Percentiles rank a stretch among this genome's conserved stretches.
Evolutionary conservation across 2,888 invertebrate species (phyloP).

Genomic region (Perdita meconis): DNA sequence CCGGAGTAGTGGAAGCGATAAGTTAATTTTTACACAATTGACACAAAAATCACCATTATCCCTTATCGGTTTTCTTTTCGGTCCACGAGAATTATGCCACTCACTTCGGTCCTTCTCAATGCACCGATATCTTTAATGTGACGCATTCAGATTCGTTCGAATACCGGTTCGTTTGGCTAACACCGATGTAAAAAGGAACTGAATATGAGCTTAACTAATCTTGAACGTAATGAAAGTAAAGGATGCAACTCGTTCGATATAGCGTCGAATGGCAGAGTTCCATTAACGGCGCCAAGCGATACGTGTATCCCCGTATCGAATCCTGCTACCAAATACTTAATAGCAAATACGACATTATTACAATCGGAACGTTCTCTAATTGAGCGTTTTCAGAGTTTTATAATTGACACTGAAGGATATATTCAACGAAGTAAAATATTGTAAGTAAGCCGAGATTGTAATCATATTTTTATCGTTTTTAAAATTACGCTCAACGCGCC

Average conservation of each 20-base stretch:
- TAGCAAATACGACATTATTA: not conserved
- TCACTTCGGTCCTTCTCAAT: not conserved
- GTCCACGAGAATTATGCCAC: too few species aligned
- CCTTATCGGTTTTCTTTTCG: too few species aligned
- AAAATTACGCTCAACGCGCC: too few species aligned
- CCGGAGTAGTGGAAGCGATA: too few species aligned
- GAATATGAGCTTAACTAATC: slow-evolving; percentile 8
- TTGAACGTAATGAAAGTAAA: not conserved
- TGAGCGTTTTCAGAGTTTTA: not conserved
- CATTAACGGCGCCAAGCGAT: slow-evolving; percentile 10
- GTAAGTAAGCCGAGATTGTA: too few species aligned
- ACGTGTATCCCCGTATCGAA: not conserved
- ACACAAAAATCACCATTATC: too few species aligned
- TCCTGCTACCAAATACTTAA: slow-evolving; percentile 4
- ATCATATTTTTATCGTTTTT: too few species aligned
- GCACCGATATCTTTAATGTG: not conserved
- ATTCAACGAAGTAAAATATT: not conserved
- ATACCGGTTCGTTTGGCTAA: not conserved
- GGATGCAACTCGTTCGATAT: not conserved
- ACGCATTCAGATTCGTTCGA: not conserved
- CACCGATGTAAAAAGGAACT: not conserved
- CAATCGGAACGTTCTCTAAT: too few species aligned
- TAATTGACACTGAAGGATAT: slow-evolving; percentile 4
- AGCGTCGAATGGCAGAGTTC: slow-evolving; percentile 10
- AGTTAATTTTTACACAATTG: too few species aligned